A percentile compares a stretch with the other conserved stretches of the same genome.
Conservation (phyloP, 2,888 invertebrate species). For the Acronicta leporina region DNA sequence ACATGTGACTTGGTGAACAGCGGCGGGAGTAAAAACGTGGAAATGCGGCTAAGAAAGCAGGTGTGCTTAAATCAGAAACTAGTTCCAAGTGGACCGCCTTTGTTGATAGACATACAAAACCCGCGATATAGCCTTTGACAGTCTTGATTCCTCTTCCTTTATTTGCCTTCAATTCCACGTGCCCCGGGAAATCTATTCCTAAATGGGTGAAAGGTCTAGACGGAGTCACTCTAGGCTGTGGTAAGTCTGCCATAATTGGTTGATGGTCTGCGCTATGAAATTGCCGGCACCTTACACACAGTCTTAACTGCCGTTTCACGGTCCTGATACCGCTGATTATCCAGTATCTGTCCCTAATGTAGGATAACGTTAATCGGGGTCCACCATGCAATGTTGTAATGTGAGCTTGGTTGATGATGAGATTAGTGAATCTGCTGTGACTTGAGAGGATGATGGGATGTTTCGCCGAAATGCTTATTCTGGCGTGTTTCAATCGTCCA, state of each 20-base stretch:
- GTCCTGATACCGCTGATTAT: constrained; percentile 5
- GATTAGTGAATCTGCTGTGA: background rate
- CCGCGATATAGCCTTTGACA: background rate
- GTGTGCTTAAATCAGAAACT: constrained; percentile 2
- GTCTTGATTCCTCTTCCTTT: constrained; percentile 8
- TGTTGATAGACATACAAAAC: background rate
- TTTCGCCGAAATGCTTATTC: background rate
- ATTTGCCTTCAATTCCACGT: constrained; percentile 1
- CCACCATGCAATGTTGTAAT: constrained; percentile 5
- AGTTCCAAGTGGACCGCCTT: constrained; percentile 4
- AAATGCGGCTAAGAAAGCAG: constrained; percentile 2
- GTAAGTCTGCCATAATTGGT: background rate
- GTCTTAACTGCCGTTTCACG: constrained; percentile 2
- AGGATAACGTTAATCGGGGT: constrained; percentile 1
- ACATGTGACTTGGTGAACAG: background rate
- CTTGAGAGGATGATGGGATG: background rate
- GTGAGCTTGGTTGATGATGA: constrained; percentile 6
- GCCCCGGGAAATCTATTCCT: background rate
- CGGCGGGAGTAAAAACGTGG: background rate
- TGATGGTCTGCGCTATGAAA: background rate
- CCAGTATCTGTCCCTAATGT: constrained; percentile 7
- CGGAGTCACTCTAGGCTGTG: constrained; percentile 1
- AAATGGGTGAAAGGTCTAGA: too few relatives aligned
- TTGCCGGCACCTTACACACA: background rate
- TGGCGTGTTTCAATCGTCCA: background rate